A percentile compares a stretch with the other conserved stretches of the same genome.
Evolutionary conservation across 2,888 invertebrate species (phyloP).

Genomic region (Crepidodera aurea): DNA sequence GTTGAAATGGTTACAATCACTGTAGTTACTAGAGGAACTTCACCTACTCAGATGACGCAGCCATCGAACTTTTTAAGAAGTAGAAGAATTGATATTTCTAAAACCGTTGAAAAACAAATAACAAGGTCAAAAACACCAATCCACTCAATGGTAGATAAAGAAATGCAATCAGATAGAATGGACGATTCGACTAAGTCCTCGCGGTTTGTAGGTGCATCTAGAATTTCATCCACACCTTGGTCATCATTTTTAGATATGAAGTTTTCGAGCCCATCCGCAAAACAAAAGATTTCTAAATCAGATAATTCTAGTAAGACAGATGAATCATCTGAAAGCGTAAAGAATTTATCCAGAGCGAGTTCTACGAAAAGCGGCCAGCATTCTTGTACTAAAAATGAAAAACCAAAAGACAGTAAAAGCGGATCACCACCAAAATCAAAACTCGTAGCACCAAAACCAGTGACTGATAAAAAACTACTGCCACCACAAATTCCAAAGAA

Average conservation of each 20-base stretch:
- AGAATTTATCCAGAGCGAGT: slow-evolving; percentile 60
- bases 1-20: slow-evolving; percentile 64
- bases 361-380: slow-evolving; percentile 61
- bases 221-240: slow-evolving; percentile 68
- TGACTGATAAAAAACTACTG: slow-evolving; percentile 50
- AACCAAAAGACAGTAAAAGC: slow-evolving; percentile 48
- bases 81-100: slow-evolving; percentile 76
- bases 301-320: slow-evolving; percentile 53
- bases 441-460: slow-evolving; percentile 49
- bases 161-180: slow-evolving; percentile 76
- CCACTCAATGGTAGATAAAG: slow-evolving; percentile 70
- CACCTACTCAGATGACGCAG: slow-evolving; percentile 75
- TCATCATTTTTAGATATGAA: slow-evolving; percentile 68
- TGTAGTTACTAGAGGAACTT: slow-evolving; percentile 79
- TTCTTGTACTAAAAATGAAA: slow-evolving; percentile 47
- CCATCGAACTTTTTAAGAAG: slow-evolving; percentile 67
- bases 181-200: slow-evolving; percentile 75
- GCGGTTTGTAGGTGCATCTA: slow-evolving; percentile 69
- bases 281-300: slow-evolving; percentile 53
- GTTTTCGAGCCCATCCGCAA: slow-evolving; percentile 59
- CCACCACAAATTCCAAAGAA: slow-evolving; percentile 64
- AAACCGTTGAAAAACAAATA: slow-evolving; percentile 76
- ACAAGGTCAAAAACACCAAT: slow-evolving; percentile 67
- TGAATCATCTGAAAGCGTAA: slow-evolving; percentile 55
- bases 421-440: slow-evolving; percentile 47